Evolutionary conservation across 1,140 invertebrate species (phyloP), one percentile per base, ranked within the genome.

Genomic region (Achroia grisella): DNA sequence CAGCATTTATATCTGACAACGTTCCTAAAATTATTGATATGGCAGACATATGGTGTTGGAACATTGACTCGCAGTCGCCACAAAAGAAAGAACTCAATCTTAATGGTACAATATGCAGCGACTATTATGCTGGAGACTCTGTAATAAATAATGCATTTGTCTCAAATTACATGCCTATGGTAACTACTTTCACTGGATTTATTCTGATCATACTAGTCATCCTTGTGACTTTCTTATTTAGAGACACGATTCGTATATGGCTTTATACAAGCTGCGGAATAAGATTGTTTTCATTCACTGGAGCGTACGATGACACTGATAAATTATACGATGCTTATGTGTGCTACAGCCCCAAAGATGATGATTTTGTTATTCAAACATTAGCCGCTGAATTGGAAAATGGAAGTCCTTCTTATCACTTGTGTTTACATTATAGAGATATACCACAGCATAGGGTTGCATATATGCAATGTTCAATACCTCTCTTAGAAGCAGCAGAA

Each of bases 281-380:
- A 4, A 89, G 94, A 35, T 89, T 97, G 45, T 94, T 92, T 56
- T 91, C 87, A 87, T 81, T 90, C 87, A 71, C 83, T 78, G 67
- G 86, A 72, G 62, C 86, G 57, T 90, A 89, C 69, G 92, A 93
- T 65, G 93, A 94, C 62, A 89, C 92, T 56, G 94, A 95, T 67
- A 96, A 96, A 71, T 88, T 95, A 23, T 98, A 96, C 86, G 97
- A 98, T 77, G 95, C 94, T 40, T 98, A 97, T 84, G 91, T 98
- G 6, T 93, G 95, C 50, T 97, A 98, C 86, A 96, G 94, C 53
- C 93, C 94, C 14, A 95, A 96, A 75, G 96, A 98, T 85, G 94
- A 97, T 64, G 92, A 95, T 68, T 96, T 97, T 76, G 94, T 97
- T 8, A 87, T 94, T 48, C 93, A 95, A 69, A 93, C 93, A 8